Evolutionary conservation across 2,888 invertebrate species (phyloP).

Genomic region (Diloba caeruleocephala): DNA sequence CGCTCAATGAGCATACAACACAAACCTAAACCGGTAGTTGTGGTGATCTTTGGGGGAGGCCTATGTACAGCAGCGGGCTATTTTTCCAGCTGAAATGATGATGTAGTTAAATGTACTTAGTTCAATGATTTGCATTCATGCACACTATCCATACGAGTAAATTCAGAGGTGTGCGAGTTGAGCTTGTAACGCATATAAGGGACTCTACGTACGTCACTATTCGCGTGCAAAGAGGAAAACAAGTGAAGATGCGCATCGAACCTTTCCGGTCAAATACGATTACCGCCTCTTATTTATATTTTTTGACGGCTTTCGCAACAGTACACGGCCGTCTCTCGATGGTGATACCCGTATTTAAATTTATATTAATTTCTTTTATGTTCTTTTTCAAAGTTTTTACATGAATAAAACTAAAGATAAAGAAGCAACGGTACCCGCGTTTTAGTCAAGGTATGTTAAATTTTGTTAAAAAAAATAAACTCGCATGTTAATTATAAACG

Average conservation of each 20-base stretch:
- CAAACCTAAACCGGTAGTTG: no score
- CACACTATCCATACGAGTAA: no score
- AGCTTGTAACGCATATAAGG: not conserved
- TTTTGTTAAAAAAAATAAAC: constrained; percentile 3
- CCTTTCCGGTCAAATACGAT: constrained; percentile 45
- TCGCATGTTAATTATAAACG: no score
- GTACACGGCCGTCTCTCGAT: constrained; percentile 67
- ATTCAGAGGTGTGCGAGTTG: not conserved
- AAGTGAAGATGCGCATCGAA: constrained; percentile 41
- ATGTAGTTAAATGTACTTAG: no score
- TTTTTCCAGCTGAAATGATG: no score
- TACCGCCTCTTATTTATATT: constrained; percentile 51
- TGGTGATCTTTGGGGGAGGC: no score
- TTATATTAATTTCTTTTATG: constrained; percentile 10
- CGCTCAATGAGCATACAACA: no score
- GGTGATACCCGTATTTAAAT: constrained; percentile 64
- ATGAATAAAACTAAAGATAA: constrained; percentile 6
- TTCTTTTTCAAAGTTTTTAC: constrained; percentile 3
- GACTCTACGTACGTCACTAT: constrained; percentile 1
- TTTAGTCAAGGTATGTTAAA: constrained; percentile 32
- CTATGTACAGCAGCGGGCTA: no score
- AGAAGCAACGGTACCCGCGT: constrained; percentile 11
- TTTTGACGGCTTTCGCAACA: constrained; percentile 70
- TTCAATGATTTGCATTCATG: no score
- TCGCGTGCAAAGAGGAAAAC: constrained; percentile 27